Evolutionary conservation across 2,888 invertebrate species (phyloP).

Genomic region (Fabriciana adippe): DNA sequence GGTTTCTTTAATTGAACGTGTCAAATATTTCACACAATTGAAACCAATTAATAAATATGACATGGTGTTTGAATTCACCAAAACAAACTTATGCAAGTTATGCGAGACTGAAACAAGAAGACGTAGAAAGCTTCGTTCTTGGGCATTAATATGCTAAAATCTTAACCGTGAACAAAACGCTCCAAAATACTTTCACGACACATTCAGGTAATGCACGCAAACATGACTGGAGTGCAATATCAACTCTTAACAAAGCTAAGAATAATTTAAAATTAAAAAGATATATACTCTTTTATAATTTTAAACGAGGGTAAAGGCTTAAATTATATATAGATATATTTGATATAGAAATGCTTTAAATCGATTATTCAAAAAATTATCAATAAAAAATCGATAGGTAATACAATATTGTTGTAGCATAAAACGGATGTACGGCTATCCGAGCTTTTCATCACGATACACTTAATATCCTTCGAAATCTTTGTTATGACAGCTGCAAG

Average conservation of each 20-base stretch:
- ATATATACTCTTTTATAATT: not conserved
- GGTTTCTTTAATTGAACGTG: slow-evolving; percentile 18
- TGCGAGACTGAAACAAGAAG: slow-evolving; percentile 48
- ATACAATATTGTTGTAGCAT: slow-evolving; percentile 45
- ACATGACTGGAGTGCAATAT: slow-evolving; percentile 61
- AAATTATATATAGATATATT: slow-evolving; percentile 5
- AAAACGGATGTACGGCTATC: slow-evolving; percentile 43
- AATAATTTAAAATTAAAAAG: slow-evolving; percentile 25
- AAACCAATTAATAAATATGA: not conserved
- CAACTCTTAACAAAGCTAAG: slow-evolving; percentile 51
- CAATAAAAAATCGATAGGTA: slow-evolving; percentile 11
- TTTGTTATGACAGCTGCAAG: slow-evolving; percentile 58
- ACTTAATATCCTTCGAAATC: slow-evolving; percentile 54
- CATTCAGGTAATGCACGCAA: slow-evolving; percentile 68
- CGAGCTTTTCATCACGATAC: slow-evolving; percentile 48
- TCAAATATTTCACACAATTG: slow-evolving; percentile 12
- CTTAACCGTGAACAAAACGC: slow-evolving; percentile 68
- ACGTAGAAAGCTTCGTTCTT: slow-evolving; percentile 71
- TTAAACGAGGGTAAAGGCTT: not conserved
- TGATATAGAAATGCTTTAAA: not conserved
- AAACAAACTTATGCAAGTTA: slow-evolving; percentile 49
- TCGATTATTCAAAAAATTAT: not conserved
- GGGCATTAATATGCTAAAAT: slow-evolving; percentile 76
- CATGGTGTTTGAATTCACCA: slow-evolving; percentile 8
- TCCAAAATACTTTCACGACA: slow-evolving; percentile 78